A percentile compares a stretch with the other conserved stretches of the same genome.
Conservation (phyloP, 2,113 vertebrate species). For the Cynoglossus semilaevis region DNA sequence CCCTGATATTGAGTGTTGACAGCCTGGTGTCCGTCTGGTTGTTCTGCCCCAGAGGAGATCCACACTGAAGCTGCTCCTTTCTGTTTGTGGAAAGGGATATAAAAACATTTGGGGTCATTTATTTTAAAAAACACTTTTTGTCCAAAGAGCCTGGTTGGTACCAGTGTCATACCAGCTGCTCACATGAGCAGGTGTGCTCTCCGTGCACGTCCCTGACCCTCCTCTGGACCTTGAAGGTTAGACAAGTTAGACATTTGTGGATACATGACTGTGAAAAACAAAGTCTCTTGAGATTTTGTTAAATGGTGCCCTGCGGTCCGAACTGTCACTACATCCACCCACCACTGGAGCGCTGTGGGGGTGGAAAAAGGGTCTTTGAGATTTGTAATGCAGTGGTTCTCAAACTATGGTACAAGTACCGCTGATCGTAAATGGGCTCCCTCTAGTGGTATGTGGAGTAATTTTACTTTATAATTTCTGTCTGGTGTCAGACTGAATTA, state of each 20-base stretch:
- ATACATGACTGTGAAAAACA: constrained; percentile 2
- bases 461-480: no score
- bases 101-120: constrained; percentile 36
- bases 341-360: no score
- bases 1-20: no score
- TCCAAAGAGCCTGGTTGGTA: background rate
- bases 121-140: constrained; percentile 26
- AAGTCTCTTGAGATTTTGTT: no score
- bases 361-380: no score
- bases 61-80: constrained; percentile 15
- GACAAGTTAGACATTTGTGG: background rate
- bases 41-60: constrained; percentile 14
- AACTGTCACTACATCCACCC: no score
- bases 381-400: no score
- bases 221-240: constrained; percentile 39
- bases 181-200: constrained; percentile 3
- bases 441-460: no score
- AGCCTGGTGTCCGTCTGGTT: constrained; percentile 11
- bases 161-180: constrained; percentile 1
- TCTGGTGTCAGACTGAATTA: no score
- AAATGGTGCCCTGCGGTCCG: no score
- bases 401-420: no score
- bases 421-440: no score
- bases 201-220: background rate
- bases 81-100: constrained; percentile 20